These are phyloP conservation scores for Drosophila barbarae DNA, from an alignment of 2,888 invertebrate genomes.

Conservation along the genomic window DNA sequence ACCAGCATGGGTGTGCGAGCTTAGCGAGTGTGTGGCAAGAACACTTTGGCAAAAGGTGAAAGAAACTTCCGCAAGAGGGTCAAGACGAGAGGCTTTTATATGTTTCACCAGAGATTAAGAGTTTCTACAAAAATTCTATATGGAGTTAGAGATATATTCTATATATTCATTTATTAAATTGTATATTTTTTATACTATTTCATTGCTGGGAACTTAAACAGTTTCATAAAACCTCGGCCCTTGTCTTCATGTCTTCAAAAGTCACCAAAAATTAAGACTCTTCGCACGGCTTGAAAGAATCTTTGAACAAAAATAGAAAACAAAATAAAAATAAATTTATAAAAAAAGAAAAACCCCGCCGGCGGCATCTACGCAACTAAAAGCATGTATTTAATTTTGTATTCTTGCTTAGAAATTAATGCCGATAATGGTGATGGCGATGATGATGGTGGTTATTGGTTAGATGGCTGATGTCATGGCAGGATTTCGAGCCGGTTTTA, in stretches of 20 bases:
- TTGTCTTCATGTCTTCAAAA: slow-evolving; percentile 1
- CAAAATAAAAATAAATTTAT: not conserved
- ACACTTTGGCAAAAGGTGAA: slow-evolving; percentile 23
- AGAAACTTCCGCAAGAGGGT: slow-evolving; percentile 31
- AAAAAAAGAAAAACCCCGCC: slow-evolving; percentile 29
- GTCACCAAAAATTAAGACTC: slow-evolving; percentile 36
- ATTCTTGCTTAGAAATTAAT: slow-evolving; percentile 50
- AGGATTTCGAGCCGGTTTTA: slow-evolving; percentile 59
- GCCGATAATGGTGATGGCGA: slow-evolving; percentile 55
- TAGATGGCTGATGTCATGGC: slow-evolving; percentile 58
- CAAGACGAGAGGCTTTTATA: slow-evolving; percentile 13
- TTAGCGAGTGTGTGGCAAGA: slow-evolving; percentile 17
- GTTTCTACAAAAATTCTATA: not conserved
- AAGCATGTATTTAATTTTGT: slow-evolving; percentile 51
- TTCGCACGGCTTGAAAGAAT: slow-evolving; percentile 23
- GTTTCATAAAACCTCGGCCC: not conserved
- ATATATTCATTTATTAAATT: not conserved
- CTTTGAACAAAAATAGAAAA: slow-evolving; percentile 15
- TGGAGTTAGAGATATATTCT: too few species aligned
- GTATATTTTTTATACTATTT: not conserved
- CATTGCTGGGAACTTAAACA: not conserved
- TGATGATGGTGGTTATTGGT: slow-evolving; percentile 39
- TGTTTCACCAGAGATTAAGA: not conserved
- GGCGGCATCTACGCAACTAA: slow-evolving; percentile 46
- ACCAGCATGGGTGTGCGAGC: slow-evolving; percentile 3